Percentiles rank a stretch among this genome's conserved stretches.
phyloP scores from a whole-genome alignment of 2,797 vertebrate genomes.

The Poeciliopsis gracilis region DNA sequence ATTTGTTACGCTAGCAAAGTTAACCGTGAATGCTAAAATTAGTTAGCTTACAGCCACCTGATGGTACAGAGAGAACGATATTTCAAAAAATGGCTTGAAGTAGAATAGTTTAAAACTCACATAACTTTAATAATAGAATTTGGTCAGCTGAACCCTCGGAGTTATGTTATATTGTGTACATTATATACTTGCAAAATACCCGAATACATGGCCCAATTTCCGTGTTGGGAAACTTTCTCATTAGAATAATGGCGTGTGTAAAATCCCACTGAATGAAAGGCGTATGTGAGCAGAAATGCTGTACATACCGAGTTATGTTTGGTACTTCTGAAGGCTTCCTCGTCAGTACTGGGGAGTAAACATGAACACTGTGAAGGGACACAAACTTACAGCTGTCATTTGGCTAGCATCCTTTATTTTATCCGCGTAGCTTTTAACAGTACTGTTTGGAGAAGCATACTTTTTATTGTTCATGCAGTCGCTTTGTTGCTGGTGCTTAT shows the following conservation, averaged over 20 bases:
- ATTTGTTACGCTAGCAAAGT: constrained; percentile 32
- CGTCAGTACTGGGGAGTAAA: not conserved
- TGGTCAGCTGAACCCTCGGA: not conserved
- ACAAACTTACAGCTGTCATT: not conserved
- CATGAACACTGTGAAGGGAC: not conserved
- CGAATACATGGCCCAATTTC: not conserved
- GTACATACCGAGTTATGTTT: not conserved
- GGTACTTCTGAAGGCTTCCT: not conserved
- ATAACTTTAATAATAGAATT: not conserved
- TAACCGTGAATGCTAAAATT: constrained; percentile 46
- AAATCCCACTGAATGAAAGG: not conserved
- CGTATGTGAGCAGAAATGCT: not conserved
- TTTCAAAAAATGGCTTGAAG: not conserved
- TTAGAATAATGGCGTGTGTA: not conserved
- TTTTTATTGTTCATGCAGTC: not conserved
- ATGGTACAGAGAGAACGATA: not conserved
- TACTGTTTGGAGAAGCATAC: not conserved
- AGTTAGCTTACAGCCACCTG: constrained; percentile 37
- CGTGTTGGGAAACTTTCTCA: not conserved
- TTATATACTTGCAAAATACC: not conserved
- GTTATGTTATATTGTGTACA: not conserved
- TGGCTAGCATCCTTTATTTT: not conserved
- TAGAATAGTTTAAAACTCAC: not conserved
- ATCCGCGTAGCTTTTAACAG: not conserved
- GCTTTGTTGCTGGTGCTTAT: not conserved